Evolutionary conservation across 92 coral and sea anemone species (phyloP).

Genomic region (Anthopleura xanthogrammica): DNA sequence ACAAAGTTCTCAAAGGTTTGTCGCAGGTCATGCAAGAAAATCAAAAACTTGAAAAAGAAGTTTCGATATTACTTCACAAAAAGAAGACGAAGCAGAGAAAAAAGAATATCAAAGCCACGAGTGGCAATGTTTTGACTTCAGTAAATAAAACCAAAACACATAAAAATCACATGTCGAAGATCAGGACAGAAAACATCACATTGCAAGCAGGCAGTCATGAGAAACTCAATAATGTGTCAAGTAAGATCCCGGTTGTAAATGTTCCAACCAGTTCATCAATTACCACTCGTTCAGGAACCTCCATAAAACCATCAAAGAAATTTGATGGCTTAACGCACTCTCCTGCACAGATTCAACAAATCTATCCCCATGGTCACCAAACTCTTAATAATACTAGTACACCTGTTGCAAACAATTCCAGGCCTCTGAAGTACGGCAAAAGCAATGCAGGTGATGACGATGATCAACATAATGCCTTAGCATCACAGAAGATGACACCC

Average conservation of each 20-base stretch:
- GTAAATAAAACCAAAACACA: background rate
- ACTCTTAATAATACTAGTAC: background rate
- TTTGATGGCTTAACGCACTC: background rate
- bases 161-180: background rate
- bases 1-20: slow-evolving; percentile 48
- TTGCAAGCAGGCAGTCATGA: background rate
- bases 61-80: slow-evolving; percentile 40
- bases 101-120: background rate
- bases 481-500: no score
- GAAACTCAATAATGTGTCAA: background rate
- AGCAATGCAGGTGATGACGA: no score
- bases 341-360: background rate
- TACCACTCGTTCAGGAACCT: background rate
- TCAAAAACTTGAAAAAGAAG: slow-evolving; percentile 57
- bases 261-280: background rate
- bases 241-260: background rate
- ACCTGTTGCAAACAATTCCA: background rate
- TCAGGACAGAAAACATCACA: background rate
- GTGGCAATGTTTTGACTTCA: background rate
- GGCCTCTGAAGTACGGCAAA: no score
- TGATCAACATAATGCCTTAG: no score
- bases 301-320: slow-evolving; percentile 5
- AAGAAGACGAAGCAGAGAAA: background rate
- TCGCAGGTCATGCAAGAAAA: slow-evolving; percentile 61
- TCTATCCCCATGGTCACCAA: background rate